Evolutionary conservation across 1,140 invertebrate genomes (phyloP), one percentile per base, ranked within the genome.

Genomic region (Magallana ariakensis): DNA sequence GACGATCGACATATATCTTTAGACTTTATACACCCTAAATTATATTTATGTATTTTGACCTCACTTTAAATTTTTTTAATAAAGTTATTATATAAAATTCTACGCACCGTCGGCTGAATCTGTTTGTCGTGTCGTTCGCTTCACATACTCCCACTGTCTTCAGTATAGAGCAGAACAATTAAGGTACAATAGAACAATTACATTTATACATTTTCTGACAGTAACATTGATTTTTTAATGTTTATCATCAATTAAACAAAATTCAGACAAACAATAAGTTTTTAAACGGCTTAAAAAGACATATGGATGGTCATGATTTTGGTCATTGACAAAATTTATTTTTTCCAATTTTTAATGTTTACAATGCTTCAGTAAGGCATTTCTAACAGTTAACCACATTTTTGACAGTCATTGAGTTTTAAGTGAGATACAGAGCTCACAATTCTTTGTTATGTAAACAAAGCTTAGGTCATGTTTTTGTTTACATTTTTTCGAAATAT

Each of bases 131-230:
- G 55, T 91, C 16, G 92, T 90, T 55, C 94, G 88, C 33, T 70
- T 88, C 16, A 93, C 92, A 83, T 89, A 89, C 90, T 95, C 94
- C 94, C 94, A 95, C 8, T 22, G 19, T 22, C 62, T 70, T 11
- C 1, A n/a, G 26, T 26, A 19, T 22, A 70, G 11, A 70, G n/a
- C n/a, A 26, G 8, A 26, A 70, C 19, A 22, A 10, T 9, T 1
- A 70, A 11, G 19, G 3, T 7, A 19, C 0, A n/a, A n/a, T n/a
- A n/a, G n/a, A n/a, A n/a, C 22, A 8, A 11, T 19, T 6, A 9
- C 19, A 66, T 16, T 16, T 11, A 70, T 19, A 26, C 0, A 5
- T 22, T 70, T 70, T 8, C 11, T 19, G 11, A 22, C 11, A 26
- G 26, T 22, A 19, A 26, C 1, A 19, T 0, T 11, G 22, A 66